phyloP scores from a whole-genome alignment of 2,113 vertebrate species.

The Lethenteron reissneri region DNA sequence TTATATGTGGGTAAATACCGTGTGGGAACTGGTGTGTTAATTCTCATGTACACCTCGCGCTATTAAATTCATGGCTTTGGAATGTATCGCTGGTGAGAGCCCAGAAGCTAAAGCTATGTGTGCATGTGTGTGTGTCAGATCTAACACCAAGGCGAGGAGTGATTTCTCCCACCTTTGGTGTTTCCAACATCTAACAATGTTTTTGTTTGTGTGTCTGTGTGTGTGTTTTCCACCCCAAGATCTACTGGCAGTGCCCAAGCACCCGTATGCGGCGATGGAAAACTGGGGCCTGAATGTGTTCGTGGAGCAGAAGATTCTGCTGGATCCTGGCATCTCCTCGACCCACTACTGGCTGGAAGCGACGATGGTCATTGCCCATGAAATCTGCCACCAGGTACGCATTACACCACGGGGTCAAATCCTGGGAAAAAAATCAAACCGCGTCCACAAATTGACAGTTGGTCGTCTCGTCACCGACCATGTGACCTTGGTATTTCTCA shows the following conservation, averaged over 20 bases:
- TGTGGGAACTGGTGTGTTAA: too few species aligned
- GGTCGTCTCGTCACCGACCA: too few species aligned
- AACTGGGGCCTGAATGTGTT: constrained; percentile 71
- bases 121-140: too few species aligned
- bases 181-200: constrained; percentile 14
- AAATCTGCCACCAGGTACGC: constrained; percentile 58
- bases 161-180: too few species aligned
- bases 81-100: too few species aligned
- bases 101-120: too few species aligned
- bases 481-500: too few species aligned
- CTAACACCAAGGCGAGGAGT: too few species aligned
- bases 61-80: too few species aligned
- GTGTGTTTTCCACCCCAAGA: constrained; percentile 25
- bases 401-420: neutral
- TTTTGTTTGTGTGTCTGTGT: too few species aligned
- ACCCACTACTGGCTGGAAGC: constrained; percentile 61
- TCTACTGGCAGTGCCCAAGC: constrained; percentile 65
- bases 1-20: too few species aligned
- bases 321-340: constrained; percentile 58
- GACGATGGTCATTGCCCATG: constrained; percentile 61
- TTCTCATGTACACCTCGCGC: too few species aligned
- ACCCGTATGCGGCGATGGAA: constrained; percentile 67
- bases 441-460: constrained; percentile 4
- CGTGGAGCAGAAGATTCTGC: constrained; percentile 59
- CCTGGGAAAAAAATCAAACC: constrained; percentile 12